Percentiles rank a stretch among this genome's conserved stretches.
These are phyloP conservation scores for Chloroclystis v-ata DNA, from an alignment of 2,888 invertebrate genomes.

Conservation along the genomic window DNA sequence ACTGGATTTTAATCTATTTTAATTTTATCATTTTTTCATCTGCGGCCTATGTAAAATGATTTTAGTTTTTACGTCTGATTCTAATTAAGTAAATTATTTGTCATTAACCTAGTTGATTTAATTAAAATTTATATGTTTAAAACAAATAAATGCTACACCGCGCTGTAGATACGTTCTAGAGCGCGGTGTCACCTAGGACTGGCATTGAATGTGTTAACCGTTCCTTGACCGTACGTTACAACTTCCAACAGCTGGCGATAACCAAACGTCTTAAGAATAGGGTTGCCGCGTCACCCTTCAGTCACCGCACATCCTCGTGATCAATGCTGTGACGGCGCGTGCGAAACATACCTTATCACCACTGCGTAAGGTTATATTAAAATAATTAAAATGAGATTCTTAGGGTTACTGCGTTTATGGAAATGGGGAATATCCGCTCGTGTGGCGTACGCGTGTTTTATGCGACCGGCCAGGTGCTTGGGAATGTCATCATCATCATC, in stretches of 20 bases:
- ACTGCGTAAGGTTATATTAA: conserved; percentile 24
- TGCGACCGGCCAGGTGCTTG: conserved; percentile 34
- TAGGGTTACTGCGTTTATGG: conserved; percentile 42
- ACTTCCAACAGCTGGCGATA: conserved; percentile 25
- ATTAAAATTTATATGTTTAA: too few relatives aligned
- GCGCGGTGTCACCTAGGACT: too few relatives aligned
- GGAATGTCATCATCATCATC: too few relatives aligned
- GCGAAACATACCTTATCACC: conserved; percentile 28
- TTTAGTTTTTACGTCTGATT: too few relatives aligned
- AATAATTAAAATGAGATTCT: neutral
- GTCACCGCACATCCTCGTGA: conserved; percentile 52
- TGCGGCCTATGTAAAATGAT: too few relatives aligned
- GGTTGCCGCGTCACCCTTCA: conserved; percentile 62
- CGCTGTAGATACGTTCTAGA: too few relatives aligned
- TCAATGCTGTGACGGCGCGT: conserved; percentile 56
- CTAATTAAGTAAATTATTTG: too few relatives aligned
- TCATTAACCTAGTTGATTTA: too few relatives aligned
- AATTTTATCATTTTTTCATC: too few relatives aligned
- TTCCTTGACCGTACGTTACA: conserved; percentile 12
- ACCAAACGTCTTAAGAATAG: conserved; percentile 44
- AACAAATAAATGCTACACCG: too few relatives aligned
- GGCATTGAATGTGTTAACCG: too few relatives aligned
- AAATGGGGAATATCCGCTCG: conserved; percentile 70
- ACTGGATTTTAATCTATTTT: too few relatives aligned
- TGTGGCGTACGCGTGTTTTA: conserved; percentile 57